Evolutionary conservation across 2,888 invertebrate genomes (phyloP), one percentile per base, ranked within the genome.

Genomic region (Hirtodrosophila duncani): DNA sequence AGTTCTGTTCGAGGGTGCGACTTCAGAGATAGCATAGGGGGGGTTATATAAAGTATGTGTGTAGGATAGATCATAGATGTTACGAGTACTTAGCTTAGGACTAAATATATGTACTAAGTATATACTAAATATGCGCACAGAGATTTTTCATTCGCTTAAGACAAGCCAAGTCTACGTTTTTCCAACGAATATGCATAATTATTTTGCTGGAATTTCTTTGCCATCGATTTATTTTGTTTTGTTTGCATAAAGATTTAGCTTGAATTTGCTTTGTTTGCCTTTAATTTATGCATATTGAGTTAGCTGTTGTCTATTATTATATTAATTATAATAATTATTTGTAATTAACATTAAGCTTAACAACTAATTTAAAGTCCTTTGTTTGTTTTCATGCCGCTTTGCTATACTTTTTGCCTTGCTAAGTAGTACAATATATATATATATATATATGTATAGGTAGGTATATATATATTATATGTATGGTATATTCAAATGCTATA

Each of bases 291-390:
- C 44, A 11, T 36, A 36, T 49, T 33, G 30, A 58, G 17, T 55
- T 48, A 9, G 7, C 27, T 11, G 31, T 33, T 46, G 18, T 13
- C 10, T 11, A 3, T 11, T 8, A 18, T 34, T 44, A 23, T 9
- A 1, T 29, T 14, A 26, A 44, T 23, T 49, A 27, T 24, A 11
- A 27, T 46, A 38, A 21, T 20, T 52, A 30, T 43, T 37, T 39
- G 17, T 55, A 49, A 48, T 61, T 61, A 69, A 78, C 46, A 46
- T 65, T 71, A 71, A 46, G 48, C 75, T 80, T 82, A 80, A 20
- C 41, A 11, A 61, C 59, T 78, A 80, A 42, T 63, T 60, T 65
- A 81, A 81, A 81, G 83, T 81, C 82, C 72, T 63, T 81, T 57
- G 49, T 51, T 59, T 53, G 43, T 58, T 56, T 50, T 75, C 49